Base-by-base conservation (phyloP, 2,888 invertebrate genomes). In the Drosophila vallismaia region DNA sequence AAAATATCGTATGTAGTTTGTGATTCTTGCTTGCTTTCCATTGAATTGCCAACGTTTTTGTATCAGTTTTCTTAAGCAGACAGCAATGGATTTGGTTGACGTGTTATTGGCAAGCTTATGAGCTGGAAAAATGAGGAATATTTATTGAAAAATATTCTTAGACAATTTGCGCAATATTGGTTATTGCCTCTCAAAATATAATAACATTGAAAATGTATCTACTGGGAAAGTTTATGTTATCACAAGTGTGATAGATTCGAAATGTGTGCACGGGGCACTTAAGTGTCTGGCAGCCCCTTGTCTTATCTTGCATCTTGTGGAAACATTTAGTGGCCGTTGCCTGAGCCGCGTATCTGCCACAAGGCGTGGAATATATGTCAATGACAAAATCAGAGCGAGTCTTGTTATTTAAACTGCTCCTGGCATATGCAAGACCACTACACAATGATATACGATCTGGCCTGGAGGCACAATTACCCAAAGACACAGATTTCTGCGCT, bases 321-420 rank as follows among this genome's bases (percentile, higher is more conserved):
- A 52, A 46, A 56, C 45, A 44, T 52, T 51, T 38, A 12, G 66
- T 46, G 59, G 46, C 60, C 38, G 33, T 8, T 26, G 29, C 38
- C 33, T 51, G 40, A 19, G 56, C 26, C 51, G 58, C 55, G 45
- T 45, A 44, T 55, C 40, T 55, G 64, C 31, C 67, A 19, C 52
- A 50, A 69, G 81, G 81, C 85, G 77, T 62, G 79, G 82, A 62
- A 77, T 79, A 60, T 79, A 60, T 79, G 79, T 75, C 82, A 79
- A 71, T 81, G 85, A 71, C 81, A 81, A 52, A 46, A 52, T 53
- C 81, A 81, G 78, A 63, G 24, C 40, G 44, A 52, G 57, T 2
- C 33, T 50, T 68, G 63, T 59, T 60, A 60, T 54, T 70, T 71
- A 57, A 71, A 57, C 64, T 71, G 71, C 56, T 36, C 38, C 49